phyloP scores from a whole-genome alignment of 1,140 invertebrate genomes.

The Frieseomelitta varia region DNA sequence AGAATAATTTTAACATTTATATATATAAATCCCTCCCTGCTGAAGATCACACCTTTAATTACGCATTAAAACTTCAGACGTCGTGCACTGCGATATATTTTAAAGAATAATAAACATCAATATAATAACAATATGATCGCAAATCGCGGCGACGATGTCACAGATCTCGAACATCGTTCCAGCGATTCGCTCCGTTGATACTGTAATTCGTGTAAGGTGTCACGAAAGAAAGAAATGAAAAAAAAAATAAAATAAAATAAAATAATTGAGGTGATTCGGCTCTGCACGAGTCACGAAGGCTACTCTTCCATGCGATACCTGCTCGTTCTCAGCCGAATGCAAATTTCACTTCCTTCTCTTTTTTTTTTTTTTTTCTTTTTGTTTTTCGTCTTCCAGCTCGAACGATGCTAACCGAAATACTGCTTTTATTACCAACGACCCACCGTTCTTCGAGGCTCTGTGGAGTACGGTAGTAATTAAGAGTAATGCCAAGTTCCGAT shows the following conservation, averaged over 20 bases:
- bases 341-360: neutral
- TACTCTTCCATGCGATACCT: constrained; percentile 4
- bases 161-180: neutral
- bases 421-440: neutral
- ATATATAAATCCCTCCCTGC: constrained; percentile 13
- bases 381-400: neutral
- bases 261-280: neutral
- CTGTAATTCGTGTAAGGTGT: neutral
- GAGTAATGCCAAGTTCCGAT: constrained; percentile 52
- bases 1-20: constrained; percentile 25
- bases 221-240: neutral
- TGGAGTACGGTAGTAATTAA: constrained; percentile 22
- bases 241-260: neutral
- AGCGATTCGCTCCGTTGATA: neutral
- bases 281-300: constrained; percentile 7
- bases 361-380: neutral
- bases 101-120: no score
- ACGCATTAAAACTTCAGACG: constrained; percentile 6
- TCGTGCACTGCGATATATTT: constrained; percentile 26
- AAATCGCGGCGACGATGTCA: constrained; percentile 17
- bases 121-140: neutral
- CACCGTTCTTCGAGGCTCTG: constrained; percentile 3
- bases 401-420: neutral
- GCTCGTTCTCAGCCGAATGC: constrained; percentile 21
- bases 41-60: constrained; percentile 17